Percentiles rank a stretch among this genome's conserved stretches.
phyloP scores from a whole-genome alignment of 2,113 vertebrate species.

The Ictalurus punctatus region DNA sequence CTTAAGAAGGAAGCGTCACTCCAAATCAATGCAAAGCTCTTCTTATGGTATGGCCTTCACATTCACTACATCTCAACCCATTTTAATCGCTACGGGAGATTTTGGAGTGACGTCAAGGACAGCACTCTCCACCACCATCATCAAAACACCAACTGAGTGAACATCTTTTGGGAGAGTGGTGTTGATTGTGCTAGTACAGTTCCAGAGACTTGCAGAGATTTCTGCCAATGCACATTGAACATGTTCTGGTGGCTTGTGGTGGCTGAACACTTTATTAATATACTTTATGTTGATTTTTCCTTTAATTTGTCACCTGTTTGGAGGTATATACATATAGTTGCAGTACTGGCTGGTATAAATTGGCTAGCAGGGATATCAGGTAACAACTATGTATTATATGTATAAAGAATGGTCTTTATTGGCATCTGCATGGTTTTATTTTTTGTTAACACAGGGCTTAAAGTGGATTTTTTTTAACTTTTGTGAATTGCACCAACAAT shows the following conservation, averaged over 20 bases:
- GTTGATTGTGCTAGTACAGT: background rate
- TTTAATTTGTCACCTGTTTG: background rate
- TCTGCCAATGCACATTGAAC: background rate
- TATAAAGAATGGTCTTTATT: background rate
- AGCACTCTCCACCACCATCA: background rate
- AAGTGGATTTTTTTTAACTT: no score
- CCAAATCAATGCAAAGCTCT: background rate
- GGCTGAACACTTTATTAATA: background rate
- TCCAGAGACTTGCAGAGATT: background rate
- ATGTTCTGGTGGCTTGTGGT: background rate
- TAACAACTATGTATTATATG: background rate
- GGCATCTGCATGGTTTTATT: background rate
- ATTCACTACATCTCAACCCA: background rate
- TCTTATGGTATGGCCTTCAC: background rate
- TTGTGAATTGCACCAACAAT: no score
- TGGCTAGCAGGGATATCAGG: background rate
- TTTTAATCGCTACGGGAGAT: background rate
- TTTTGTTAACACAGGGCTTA: background rate
- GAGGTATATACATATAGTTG: background rate
- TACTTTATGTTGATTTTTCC: background rate
- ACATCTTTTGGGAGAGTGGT: background rate
- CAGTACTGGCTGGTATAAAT: background rate
- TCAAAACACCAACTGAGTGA: background rate
- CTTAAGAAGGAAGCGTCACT: background rate
- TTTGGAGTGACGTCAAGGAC: background rate